These are phyloP conservation scores for Eurosta solidaginis DNA, from an alignment of 1,140 invertebrate species.

Conservation along the genomic window DNA sequence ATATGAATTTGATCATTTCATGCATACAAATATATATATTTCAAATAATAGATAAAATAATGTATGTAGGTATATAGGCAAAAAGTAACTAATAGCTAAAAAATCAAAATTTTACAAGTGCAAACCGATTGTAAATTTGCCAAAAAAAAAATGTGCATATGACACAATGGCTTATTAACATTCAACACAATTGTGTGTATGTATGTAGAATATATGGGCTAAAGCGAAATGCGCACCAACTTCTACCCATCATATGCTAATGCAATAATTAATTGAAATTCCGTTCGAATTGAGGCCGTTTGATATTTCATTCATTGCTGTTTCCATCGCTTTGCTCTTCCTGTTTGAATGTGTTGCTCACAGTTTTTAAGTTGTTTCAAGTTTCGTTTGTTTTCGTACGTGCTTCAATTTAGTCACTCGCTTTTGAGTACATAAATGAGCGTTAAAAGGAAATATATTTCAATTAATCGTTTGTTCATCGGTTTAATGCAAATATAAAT, in stretches of 20 bases:
- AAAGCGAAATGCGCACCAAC: not conserved
- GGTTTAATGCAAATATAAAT: not conserved
- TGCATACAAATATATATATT: constrained; percentile 27
- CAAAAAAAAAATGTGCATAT: not conserved
- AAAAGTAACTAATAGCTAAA: constrained; percentile 24
- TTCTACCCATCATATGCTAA: not conserved
- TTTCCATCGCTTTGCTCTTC: not conserved
- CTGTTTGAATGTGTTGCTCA: not conserved
- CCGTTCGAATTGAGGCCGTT: not conserved
- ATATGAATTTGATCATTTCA: constrained; percentile 25
- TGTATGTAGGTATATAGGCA: constrained; percentile 21
- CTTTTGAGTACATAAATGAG: not conserved
- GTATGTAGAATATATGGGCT: not conserved
- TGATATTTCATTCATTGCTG: not conserved
- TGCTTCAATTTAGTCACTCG: not conserved
- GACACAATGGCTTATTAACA: not conserved
- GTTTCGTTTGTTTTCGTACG: constrained; percentile 11
- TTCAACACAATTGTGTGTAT: not conserved
- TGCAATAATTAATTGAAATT: not conserved
- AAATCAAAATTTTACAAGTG: constrained; percentile 20
- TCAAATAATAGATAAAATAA: constrained; percentile 23
- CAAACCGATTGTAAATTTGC: not conserved
- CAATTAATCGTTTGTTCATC: not conserved
- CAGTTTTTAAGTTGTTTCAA: not conserved
- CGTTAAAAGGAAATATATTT: constrained; percentile 13